phyloP scores from a whole-genome alignment of 2,797 vertebrate genomes.

The Acridotheres tristis region DNA sequence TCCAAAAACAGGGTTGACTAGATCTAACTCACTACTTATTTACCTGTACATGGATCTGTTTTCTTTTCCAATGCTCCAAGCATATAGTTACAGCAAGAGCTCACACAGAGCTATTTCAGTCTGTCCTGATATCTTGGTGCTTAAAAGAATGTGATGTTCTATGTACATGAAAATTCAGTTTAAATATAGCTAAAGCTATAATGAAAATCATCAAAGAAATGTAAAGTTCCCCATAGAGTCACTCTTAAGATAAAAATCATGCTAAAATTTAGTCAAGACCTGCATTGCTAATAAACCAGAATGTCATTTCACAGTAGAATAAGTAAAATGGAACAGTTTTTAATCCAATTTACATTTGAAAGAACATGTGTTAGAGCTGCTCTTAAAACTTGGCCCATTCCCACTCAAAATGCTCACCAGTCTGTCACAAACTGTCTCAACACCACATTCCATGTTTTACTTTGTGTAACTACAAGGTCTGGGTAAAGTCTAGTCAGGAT shows the following conservation, averaged over 20 bases:
- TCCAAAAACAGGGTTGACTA: neutral
- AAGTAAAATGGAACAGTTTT: constrained; percentile 53
- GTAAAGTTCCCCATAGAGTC: constrained; percentile 5
- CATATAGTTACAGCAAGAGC: neutral
- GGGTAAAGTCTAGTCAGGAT: constrained; percentile 29
- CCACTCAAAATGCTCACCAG: constrained; percentile 31
- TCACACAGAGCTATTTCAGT: neutral
- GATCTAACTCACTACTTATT: neutral
- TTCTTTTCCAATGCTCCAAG: neutral
- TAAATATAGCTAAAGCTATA: constrained; percentile 47
- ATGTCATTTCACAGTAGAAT: constrained; percentile 44
- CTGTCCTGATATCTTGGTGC: neutral
- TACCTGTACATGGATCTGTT: neutral
- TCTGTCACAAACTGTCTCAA: constrained; percentile 45
- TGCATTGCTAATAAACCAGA: constrained; percentile 55
- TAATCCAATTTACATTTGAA: constrained; percentile 63
- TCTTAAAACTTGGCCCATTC: constrained; percentile 52
- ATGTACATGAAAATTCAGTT: constrained; percentile 13
- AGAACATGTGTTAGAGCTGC: constrained; percentile 36
- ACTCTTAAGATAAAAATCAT: constrained; percentile 36
- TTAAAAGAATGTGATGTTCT: constrained; percentile 19
- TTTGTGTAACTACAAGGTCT: constrained; percentile 26
- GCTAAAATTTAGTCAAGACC: constrained; percentile 38
- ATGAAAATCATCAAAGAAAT: constrained; percentile 34
- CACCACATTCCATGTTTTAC: neutral